Conservation (phyloP, 2,797 vertebrate genomes). For the Micropoecilia bifurca region DNA sequence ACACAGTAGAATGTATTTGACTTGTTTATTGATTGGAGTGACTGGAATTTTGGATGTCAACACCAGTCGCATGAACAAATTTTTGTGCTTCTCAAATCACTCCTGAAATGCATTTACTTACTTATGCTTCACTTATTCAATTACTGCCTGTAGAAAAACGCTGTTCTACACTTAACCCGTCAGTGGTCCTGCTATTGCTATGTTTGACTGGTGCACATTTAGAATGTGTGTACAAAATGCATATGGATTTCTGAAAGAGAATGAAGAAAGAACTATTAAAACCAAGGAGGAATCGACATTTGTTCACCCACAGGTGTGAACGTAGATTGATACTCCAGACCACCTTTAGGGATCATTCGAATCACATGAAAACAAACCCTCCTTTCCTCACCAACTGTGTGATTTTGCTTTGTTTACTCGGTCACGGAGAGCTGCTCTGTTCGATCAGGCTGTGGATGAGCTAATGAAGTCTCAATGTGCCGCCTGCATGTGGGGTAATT, state of each 20-base stretch:
- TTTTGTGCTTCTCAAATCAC: background rate
- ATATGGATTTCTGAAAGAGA: background rate
- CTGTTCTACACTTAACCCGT: background rate
- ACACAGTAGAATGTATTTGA: background rate
- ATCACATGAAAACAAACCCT: constrained; percentile 36
- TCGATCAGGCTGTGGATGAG: constrained; percentile 67
- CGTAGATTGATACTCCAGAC: constrained; percentile 24
- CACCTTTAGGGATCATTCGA: constrained; percentile 35
- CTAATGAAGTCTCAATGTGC: constrained; percentile 75
- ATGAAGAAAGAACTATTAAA: constrained; percentile 23
- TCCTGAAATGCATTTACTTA: background rate
- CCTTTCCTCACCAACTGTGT: constrained; percentile 46
- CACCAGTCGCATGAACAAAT: background rate
- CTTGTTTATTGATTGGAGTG: background rate
- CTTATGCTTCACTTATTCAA: background rate
- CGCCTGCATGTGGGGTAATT: constrained; percentile 76
- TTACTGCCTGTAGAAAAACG: background rate
- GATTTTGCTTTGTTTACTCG: constrained; percentile 70
- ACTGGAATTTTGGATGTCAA: background rate
- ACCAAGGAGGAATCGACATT: constrained; percentile 23
- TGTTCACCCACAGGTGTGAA: constrained; percentile 24
- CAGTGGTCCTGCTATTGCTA: background rate
- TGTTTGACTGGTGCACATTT: background rate
- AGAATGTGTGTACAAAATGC: background rate
- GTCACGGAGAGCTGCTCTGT: constrained; percentile 56